These are phyloP conservation scores for Cheilosia grossa DNA, from an alignment of 2,888 invertebrate species.

Conservation along the genomic window DNA sequence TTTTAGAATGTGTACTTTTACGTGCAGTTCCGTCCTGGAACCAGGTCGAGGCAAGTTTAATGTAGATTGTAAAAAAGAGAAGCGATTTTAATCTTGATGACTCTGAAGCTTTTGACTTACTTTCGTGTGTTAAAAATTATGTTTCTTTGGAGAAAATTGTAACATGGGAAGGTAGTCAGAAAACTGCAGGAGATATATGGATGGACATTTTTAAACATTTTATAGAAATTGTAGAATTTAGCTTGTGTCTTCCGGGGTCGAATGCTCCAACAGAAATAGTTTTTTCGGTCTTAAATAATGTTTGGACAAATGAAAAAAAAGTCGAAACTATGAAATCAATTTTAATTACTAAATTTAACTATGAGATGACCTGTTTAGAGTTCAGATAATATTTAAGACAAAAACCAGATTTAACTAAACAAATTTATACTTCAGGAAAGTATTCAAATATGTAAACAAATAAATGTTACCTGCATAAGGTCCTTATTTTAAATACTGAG, in stretches of 20 bases:
- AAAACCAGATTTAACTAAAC: constrained; percentile 3
- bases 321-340: constrained; percentile 20
- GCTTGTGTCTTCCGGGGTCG: constrained; percentile 7
- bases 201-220: neutral
- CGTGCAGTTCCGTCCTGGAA: constrained; percentile 34
- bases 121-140: neutral
- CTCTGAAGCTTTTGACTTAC: neutral
- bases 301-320: constrained; percentile 3
- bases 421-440: neutral
- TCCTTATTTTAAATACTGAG: no score
- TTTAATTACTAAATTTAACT: constrained; percentile 15
- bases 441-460: no score
- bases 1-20: constrained; percentile 32
- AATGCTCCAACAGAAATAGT: constrained; percentile 7
- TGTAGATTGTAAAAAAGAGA: constrained; percentile 28
- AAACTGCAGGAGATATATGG: neutral
- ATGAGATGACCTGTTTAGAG: constrained; percentile 4
- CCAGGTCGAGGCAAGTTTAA: constrained; percentile 26
- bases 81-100: constrained; percentile 23
- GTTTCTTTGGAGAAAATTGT: neutral
- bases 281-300: neutral
- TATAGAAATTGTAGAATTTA: constrained; percentile 9
- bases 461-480: no score
- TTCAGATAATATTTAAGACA: constrained; percentile 14
- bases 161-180: neutral